Base-by-base conservation (phyloP, 2,888 invertebrate species). In the Volucella inflata region DNA sequence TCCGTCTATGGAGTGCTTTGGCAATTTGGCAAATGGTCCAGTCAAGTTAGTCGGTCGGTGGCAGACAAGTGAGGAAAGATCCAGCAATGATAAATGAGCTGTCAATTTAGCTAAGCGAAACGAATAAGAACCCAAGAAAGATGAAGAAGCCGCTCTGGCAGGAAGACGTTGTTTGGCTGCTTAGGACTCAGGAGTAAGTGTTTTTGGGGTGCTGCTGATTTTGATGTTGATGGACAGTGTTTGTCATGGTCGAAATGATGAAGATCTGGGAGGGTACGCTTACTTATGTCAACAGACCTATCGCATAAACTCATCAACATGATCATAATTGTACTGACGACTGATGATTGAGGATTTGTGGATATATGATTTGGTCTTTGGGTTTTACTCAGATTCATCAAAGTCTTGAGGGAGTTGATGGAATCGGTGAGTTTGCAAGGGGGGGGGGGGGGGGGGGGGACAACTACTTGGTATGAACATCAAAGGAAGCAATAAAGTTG, bases 31-130 rank as follows among this genome's bases (percentile, higher is more conserved):
- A 84, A 84, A 76, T 72, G 79, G 79, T 80, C 84, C 78, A 84
- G 67, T 30, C 30, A 30, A 30, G 30, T 30, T 6, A 30, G 4
- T 30, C 30, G 30, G 30, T 30, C 30, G 30, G 30, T 30, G 30
- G 6, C 51, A 57, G 48, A 12, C 62, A 55, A 75, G 75, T 75
- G 84, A 65, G 30, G 70, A 79, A 30, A 79, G 79, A 84, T 84
- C 55, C 75, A 80, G 55, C 30, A 71, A 79, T 84, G 84, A 84
- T 84, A 76, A 84, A 84, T 84, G 79, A 79, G 84, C 84, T 84
- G 84, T 74, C 84, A 84, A 84, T 84, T 84, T 55, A 75, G 75
- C 53, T 60, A 21, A 79, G 79, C 84, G 74, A 70, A 84, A 46
- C 79, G 75, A 76, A 79, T 68, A 76, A 75, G 75, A 75, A 30